A percentile compares a stretch with the other conserved stretches of the same genome.
phyloP scores from a whole-genome alignment of 2,888 invertebrate species.

The Trisateles emortualis region DNA sequence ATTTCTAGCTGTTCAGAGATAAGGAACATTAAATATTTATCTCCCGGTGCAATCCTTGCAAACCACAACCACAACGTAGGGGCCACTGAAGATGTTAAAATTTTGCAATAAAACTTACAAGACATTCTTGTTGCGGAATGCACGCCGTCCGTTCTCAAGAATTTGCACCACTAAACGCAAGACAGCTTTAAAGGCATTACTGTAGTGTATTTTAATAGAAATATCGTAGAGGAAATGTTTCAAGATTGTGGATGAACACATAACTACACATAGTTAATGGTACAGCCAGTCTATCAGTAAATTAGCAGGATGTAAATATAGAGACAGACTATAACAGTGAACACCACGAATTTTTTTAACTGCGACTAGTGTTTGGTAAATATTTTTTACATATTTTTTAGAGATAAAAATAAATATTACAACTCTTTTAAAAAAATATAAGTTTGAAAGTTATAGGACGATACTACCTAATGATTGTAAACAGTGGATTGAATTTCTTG shows the following conservation, averaged over 20 bases:
- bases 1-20: not conserved
- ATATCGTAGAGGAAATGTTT: slow-evolving; percentile 25
- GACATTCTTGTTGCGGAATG: slow-evolving; percentile 68
- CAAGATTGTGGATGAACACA: slow-evolving; percentile 27
- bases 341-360: too few species aligned
- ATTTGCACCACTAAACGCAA: slow-evolving; percentile 62
- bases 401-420: too few species aligned
- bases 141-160: slow-evolving; percentile 62
- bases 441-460: too few species aligned
- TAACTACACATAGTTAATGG: not conserved
- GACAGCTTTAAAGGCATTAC: slow-evolving; percentile 33
- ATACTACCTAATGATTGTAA: too few species aligned
- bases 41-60: slow-evolving; percentile 22
- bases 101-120: slow-evolving; percentile 73
- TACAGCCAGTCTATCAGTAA: not conserved
- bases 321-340: too few species aligned
- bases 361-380: too few species aligned
- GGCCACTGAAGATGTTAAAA: slow-evolving; percentile 64
- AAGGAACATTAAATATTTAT: slow-evolving; percentile 29
- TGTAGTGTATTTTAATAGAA: slow-evolving; percentile 27
- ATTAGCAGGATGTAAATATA: too few species aligned
- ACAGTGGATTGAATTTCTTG: too few species aligned
- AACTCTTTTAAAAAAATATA: too few species aligned
- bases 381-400: too few species aligned
- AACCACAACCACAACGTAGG: slow-evolving; percentile 42